phyloP scores from a whole-genome alignment of 2,797 vertebrate species.

The Characodon lateralis region DNA sequence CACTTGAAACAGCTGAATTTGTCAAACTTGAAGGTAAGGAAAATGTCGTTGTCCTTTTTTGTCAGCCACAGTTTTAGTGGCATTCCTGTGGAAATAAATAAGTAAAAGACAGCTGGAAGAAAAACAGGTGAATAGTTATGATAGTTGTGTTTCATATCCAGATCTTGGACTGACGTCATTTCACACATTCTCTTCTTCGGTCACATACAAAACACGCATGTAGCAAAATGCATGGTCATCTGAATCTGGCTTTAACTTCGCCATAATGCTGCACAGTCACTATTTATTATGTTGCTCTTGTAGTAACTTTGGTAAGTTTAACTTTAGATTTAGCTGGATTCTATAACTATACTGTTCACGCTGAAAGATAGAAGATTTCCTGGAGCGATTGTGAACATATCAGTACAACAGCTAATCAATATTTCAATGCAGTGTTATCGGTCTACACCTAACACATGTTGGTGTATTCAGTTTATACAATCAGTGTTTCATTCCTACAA shows the following conservation, averaged over 20 bases:
- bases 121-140: background rate
- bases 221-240: background rate
- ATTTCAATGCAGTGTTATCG: background rate
- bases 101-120: background rate
- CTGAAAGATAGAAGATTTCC: background rate
- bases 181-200: slow-evolving; percentile 1
- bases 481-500: background rate
- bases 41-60: too few species aligned
- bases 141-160: background rate
- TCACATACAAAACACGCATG: background rate
- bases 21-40: too few species aligned
- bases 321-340: background rate
- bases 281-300: background rate
- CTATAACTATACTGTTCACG: background rate
- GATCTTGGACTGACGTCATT: slow-evolving; percentile 4
- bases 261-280: background rate
- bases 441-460: background rate
- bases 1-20: too few species aligned
- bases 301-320: background rate
- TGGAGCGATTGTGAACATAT: background rate
- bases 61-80: too few species aligned
- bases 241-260: slow-evolving; percentile 5
- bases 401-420: background rate
- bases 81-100: too few species aligned
- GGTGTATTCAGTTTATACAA: background rate